Percentiles rank a stretch among this genome's conserved stretches.
Evolutionary conservation across 35 echinoderm and acorn worm species (phyloP).

Genomic region (Holothuria glaberrima): DNA sequence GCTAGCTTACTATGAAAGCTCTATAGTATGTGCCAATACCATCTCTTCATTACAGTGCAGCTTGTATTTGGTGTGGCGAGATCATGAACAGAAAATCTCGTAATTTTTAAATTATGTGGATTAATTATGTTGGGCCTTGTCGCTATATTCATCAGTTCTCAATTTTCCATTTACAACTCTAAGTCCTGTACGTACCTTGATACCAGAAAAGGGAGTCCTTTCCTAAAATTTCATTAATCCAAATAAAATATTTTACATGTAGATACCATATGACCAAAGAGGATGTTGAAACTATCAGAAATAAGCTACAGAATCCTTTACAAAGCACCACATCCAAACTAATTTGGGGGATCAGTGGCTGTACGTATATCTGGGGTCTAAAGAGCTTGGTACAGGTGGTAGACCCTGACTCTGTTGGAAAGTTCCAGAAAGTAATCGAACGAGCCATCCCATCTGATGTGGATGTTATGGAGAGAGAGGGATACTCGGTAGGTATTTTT

Average conservation of each 20-base stretch:
- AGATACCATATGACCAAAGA: constrained; percentile 75
- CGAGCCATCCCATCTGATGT: constrained; percentile 19
- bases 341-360: constrained; percentile 71
- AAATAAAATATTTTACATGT: neutral
- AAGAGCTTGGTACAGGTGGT: constrained; percentile 63
- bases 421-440: constrained; percentile 59
- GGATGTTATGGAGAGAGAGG: constrained; percentile 26
- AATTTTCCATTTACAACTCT: too few species aligned
- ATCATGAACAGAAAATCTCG: too few species aligned
- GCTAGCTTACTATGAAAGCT: too few species aligned
- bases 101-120: too few species aligned
- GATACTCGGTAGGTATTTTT: constrained; percentile 7
- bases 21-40: too few species aligned
- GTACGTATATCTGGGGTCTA: constrained; percentile 74
- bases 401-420: constrained; percentile 50
- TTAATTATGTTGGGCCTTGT: too few species aligned
- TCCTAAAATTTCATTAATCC: too few species aligned
- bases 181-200: neutral
- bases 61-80: too few species aligned
- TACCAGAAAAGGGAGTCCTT: neutral
- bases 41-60: too few species aligned
- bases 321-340: constrained; percentile 60
- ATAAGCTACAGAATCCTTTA: constrained; percentile 49
- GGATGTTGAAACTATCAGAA: constrained; percentile 2
- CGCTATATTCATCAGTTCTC: neutral